These are phyloP conservation scores for Tethya wilhelma DNA, from an alignment of 37 sponge, comb jelly and placozoan species.

Conservation along the genomic window DNA sequence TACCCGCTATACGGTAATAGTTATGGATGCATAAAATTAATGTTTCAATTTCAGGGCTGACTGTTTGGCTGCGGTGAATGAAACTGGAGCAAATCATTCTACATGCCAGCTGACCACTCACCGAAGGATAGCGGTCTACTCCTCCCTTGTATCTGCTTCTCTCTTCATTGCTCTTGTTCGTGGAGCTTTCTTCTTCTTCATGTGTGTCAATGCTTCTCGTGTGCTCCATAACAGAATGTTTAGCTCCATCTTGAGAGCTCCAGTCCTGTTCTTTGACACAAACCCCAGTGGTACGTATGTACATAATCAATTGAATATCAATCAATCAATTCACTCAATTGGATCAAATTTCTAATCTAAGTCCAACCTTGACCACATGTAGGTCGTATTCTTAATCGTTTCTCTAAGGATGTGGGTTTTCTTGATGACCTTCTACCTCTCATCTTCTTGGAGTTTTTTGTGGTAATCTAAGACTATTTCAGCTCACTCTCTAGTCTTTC, in stretches of 20 bases:
- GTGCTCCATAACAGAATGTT: constrained; percentile 66
- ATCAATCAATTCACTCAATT: too few relatives aligned
- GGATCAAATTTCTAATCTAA: too few relatives aligned
- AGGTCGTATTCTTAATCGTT: constrained; percentile 81
- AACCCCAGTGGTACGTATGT: constrained; percentile 78
- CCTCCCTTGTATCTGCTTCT: constrained; percentile 7
- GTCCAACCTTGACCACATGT: too few relatives aligned
- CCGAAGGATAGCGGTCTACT: constrained; percentile 49
- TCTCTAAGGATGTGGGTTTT: constrained; percentile 78
- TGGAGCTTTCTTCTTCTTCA: constrained; percentile 17
- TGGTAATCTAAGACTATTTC: too few relatives aligned
- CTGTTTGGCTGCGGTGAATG: constrained; percentile 20
- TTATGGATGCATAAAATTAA: neutral
- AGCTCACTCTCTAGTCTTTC: too few relatives aligned
- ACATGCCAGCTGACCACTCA: constrained; percentile 13
- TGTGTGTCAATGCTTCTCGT: constrained; percentile 49
- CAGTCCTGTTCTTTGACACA: constrained; percentile 77
- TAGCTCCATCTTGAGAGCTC: constrained; percentile 48
- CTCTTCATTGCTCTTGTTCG: constrained; percentile 34
- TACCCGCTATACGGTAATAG: too few relatives aligned
- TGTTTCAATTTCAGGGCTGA: constrained; percentile 33
- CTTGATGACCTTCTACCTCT: constrained; percentile 74
- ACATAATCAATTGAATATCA: too few relatives aligned
- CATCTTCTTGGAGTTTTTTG: constrained; percentile 41
- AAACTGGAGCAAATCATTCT: too few relatives aligned